Conservation (phyloP, 2,113 vertebrate genomes). For the Tinamus guttatus region DNA sequence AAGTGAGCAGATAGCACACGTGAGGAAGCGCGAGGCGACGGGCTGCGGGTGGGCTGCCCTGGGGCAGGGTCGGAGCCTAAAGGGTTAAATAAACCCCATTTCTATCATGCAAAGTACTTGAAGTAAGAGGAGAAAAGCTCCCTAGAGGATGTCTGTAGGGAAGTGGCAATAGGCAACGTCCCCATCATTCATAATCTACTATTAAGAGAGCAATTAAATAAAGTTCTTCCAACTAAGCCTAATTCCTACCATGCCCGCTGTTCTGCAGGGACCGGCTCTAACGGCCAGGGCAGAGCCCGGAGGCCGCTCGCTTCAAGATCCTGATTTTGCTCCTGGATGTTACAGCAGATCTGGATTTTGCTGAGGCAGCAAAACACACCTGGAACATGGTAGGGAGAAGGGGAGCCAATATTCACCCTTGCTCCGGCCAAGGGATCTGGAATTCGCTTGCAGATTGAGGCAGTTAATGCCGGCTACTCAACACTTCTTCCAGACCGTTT, state of each 20-base stretch:
- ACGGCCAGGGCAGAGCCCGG: no score
- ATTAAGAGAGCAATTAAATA: rapidly evolving
- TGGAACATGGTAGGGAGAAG: not conserved
- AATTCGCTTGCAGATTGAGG: rapidly evolving
- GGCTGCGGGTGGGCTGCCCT: slow-evolving; percentile 7
- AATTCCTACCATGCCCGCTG: not conserved
- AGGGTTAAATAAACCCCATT: not conserved
- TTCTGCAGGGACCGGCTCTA: not conserved
- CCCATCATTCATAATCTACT: not conserved
- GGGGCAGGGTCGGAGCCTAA: not conserved
- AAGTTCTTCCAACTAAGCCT: not conserved
- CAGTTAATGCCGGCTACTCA: not conserved
- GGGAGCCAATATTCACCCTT: not conserved
- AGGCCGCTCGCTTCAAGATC: not conserved
- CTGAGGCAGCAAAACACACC: not conserved
- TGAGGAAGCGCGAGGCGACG: not conserved
- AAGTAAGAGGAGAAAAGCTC: rapidly evolving
- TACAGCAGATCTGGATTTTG: rapidly evolving
- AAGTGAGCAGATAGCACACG: slow-evolving; percentile 13
- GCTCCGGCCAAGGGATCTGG: not conserved
- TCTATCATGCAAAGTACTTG: not conserved
- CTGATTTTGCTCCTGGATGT: rapidly evolving
- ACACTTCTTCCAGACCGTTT: not conserved
- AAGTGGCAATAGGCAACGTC: not conserved
- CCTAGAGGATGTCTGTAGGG: rapidly evolving